Evolutionary conservation across 1,140 invertebrate genomes (phyloP), one percentile per base, ranked within the genome.

Genomic region (Drosophila mauritiana): DNA sequence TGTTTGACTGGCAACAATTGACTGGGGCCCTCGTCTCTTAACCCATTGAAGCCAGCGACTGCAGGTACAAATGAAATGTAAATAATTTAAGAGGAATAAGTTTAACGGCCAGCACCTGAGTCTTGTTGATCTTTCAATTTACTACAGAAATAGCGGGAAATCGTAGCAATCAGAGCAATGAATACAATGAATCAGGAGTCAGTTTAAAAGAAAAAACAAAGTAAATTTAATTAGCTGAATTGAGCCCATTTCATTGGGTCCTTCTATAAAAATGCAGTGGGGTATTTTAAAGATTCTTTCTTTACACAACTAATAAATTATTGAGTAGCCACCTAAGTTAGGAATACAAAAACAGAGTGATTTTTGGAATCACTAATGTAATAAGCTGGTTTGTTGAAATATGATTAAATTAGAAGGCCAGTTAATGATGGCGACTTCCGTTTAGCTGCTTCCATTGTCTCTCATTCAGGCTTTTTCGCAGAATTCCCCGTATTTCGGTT

Each of bases 1-100:
- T 80, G 73, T 78, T 80, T 90, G 85, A 73, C 64, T 74, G 72
- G 76, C 80, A 90, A 88, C 75, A 85, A 80, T 85, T 64, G 73
- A 78, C 78, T 49, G 73, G 53, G 51, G 42, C 43, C 45, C 59
- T 69, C 52, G 49, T 42, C 69, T 42, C 69, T 74, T 68, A 85
- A 85, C 73, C 81, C 62, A 64, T 67, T 78, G 65, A 69, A 49
- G 49, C 65, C 48, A 31, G 51, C 13, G 64, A 15, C 70, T 63
- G 72, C 58, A 73, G 72, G 57, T 62, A 73, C 72, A 74, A 74
- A 74, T 73, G 58, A 74, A 74, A 64, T 54, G 58, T 64, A 74
- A 74, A 74, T 74, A 74, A 74, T 64, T 74, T 48, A 74, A 56
- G n/a, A 55, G 58, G 39, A 62, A 63, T 49, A 63, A 74, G 51